Base-by-base conservation (phyloP, 1,140 invertebrate genomes). In the Copidosoma floridanum region DNA sequence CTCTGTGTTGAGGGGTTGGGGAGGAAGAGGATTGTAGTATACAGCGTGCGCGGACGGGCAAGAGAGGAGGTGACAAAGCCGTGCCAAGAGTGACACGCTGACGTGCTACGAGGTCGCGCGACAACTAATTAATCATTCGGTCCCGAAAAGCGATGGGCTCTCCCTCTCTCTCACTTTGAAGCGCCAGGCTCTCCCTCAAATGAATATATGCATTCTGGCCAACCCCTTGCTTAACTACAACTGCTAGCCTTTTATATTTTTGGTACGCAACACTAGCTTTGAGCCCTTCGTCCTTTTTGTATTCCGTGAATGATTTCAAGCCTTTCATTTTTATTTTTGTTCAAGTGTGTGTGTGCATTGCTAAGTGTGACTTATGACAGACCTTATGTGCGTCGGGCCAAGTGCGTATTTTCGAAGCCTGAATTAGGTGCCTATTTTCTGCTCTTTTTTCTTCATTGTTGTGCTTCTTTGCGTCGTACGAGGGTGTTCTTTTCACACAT, bases 91-190 rank as follows among this genome's bases (percentile, higher is more conserved):
- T 79, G 78, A 79, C 78, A 78, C 75, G 74, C 67, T 79, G 75
- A 77, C 78, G 76, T 74, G 73, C 67, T 77, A 77, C 72, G 68
- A 43, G 29, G n/a, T n/a, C n/a, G n/a, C 70, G 70, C 74, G 76
- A 78, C 77, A 79, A 79, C 77, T 78, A 80, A 80, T 80, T 80
- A 79, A 79, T 80, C 78, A 80, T 79, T 71, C 74, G 66, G 23
- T 41, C n/a, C n/a, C 50, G 73, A 64, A 72, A 64, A 64, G 67
- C 65, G 71, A 72, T 74, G 70, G 66, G 53, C 11, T 23, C 37
- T 26, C 53, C 27, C 14, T 57, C 64, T n/a, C n/a, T n/a, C n/a
- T n/a, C n/a, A n/a, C n/a, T n/a, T n/a, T n/a, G n/a, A n/a, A n/a
- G n/a, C n/a, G n/a, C n/a, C n/a, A n/a, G n/a, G n/a, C n/a, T n/a